phyloP scores from a whole-genome alignment of 1,140 invertebrate species.

The Psix sp. region DNA sequence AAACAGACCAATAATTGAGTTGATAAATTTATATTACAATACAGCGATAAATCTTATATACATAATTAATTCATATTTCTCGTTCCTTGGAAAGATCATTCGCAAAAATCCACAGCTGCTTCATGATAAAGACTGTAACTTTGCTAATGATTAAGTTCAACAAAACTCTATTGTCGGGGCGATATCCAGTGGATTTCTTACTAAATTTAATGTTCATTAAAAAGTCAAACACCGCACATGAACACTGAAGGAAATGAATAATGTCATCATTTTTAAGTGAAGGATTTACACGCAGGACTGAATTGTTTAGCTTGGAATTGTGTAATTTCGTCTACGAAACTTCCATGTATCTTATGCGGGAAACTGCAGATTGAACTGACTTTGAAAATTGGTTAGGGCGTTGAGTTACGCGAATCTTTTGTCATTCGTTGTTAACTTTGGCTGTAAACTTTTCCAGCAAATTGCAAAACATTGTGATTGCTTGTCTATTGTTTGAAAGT shows the following conservation, averaged over 20 bases:
- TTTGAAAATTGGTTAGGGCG: constrained; percentile 44
- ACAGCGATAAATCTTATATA: no score
- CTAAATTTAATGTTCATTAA: constrained; percentile 22
- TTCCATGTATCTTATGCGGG: constrained; percentile 28
- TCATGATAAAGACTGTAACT: constrained; percentile 7
- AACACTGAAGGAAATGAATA: constrained; percentile 25
- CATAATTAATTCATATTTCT: no score
- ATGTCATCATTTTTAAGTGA: constrained; percentile 36
- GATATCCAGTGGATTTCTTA: constrained; percentile 17
- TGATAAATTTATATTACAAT: no score
- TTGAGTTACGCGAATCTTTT: constrained; percentile 29
- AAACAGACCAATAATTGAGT: no score
- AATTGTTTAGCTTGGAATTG: constrained; percentile 26
- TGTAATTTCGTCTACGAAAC: constrained; percentile 24
- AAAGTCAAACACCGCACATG: constrained; percentile 18
- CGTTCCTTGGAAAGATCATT: no score
- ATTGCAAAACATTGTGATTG: constrained; percentile 30
- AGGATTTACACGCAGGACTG: constrained; percentile 26
- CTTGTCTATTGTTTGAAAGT: constrained; percentile 33
- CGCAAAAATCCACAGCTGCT: constrained; percentile 4
- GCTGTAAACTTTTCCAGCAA: constrained; percentile 37
- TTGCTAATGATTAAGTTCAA: constrained; percentile 21
- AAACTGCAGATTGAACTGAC: constrained; percentile 39
- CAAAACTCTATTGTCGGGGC: neutral
- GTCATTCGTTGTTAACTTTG: constrained; percentile 36